Conservation (phyloP, 2,113 vertebrate species). For the Brachyistius frenatus region DNA sequence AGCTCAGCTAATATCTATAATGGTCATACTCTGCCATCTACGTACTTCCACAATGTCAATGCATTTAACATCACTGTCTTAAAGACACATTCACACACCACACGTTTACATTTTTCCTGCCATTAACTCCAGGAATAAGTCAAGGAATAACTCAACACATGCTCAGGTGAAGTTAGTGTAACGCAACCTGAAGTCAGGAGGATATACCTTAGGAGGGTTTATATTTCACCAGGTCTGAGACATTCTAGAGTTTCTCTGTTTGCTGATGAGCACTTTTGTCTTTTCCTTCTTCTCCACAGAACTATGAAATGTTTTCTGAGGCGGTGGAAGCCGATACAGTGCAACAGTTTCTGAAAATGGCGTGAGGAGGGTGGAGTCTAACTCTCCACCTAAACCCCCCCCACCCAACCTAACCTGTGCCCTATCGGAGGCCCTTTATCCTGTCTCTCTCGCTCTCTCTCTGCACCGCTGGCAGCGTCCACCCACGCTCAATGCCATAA, state of each 20-base stretch:
- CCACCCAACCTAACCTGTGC: background rate
- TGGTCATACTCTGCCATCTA: too few relatives aligned
- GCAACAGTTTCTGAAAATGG: constrained; percentile 94
- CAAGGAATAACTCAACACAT: too few relatives aligned
- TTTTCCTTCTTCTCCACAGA: constrained; percentile 79
- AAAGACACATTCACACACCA: too few relatives aligned
- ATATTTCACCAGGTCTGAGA: too few relatives aligned
- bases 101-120: too few relatives aligned
- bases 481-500: constrained; percentile 75
- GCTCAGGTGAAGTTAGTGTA: too few relatives aligned
- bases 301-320: constrained; percentile 93
- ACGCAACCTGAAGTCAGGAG: too few relatives aligned
- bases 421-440: constrained; percentile 48
- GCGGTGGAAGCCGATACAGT: constrained; percentile 93
- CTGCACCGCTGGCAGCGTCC: constrained; percentile 72
- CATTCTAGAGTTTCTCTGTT: background rate
- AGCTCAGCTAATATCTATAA: too few relatives aligned
- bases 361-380: constrained; percentile 78
- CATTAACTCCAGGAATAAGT: too few relatives aligned
- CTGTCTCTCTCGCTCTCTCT: constrained; percentile 40
- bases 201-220: too few relatives aligned
- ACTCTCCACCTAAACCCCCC: constrained; percentile 19
- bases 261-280: background rate
- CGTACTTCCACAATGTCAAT: too few relatives aligned
- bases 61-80: too few relatives aligned